Percentiles rank a stretch among this genome's conserved stretches.
Evolutionary conservation across 2,797 vertebrate species (phyloP).

Genomic region (Halcyon smyrnensis): DNA sequence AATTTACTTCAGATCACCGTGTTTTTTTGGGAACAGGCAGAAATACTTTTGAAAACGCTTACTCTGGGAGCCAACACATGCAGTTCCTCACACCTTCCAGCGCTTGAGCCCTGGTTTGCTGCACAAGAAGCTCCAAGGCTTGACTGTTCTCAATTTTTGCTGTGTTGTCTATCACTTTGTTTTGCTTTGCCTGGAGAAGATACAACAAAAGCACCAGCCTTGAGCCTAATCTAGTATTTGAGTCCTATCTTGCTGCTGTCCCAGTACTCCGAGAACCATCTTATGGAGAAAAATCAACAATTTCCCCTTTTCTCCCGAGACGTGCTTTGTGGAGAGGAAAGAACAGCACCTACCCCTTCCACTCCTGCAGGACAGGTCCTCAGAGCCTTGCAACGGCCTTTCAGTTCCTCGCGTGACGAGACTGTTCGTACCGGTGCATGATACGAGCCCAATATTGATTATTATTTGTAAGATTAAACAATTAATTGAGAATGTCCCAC

Average conservation of each 20-base stretch:
- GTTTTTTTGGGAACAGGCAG: not conserved
- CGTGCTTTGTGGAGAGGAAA: not conserved
- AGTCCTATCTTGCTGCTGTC: not conserved
- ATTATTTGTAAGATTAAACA: not conserved
- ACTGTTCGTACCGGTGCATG: fast-evolving
- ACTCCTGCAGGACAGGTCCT: not conserved
- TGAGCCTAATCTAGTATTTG: not conserved
- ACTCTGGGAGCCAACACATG: not conserved
- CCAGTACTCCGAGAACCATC: not conserved
- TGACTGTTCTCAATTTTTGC: not conserved
- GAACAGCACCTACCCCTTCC: not conserved
- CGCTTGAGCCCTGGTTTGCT: not conserved
- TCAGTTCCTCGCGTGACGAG: not conserved
- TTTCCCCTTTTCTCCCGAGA: not conserved
- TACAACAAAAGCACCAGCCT: not conserved
- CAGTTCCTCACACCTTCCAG: not conserved
- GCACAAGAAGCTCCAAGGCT: not conserved
- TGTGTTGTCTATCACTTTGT: not conserved
- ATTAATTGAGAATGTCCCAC: not conserved
- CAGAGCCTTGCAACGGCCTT: not conserved
- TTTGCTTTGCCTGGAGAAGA: not conserved
- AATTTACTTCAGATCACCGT: not conserved
- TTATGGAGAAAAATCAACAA: not conserved
- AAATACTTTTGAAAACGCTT: not conserved
- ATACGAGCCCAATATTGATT: no score